Percentiles rank a stretch among this genome's conserved stretches.
Evolutionary conservation across 2,113 vertebrate genomes (phyloP).

Genomic region (Parotia lawesii): DNA sequence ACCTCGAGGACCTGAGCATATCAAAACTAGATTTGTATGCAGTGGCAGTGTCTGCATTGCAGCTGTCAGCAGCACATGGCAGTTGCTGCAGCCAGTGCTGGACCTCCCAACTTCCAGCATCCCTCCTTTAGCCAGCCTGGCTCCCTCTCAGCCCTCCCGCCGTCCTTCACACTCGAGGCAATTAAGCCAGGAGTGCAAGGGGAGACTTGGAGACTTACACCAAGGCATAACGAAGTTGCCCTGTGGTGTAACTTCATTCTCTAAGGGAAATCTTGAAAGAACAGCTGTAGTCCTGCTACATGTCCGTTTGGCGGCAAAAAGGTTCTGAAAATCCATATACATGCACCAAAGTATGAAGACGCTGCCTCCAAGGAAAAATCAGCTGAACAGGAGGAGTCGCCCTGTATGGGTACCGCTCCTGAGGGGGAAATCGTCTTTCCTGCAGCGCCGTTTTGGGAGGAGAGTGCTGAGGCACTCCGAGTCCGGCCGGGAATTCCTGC

Average conservation of each 20-base stretch:
- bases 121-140: not conserved
- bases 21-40: not conserved
- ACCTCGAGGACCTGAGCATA: not conserved
- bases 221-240: not conserved
- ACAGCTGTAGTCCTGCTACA: not conserved
- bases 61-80: not conserved
- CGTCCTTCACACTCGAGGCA: not conserved
- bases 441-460: not conserved
- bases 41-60: not conserved
- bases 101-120: too few relatives aligned
- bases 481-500: not conserved
- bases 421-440: not conserved
- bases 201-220: not conserved
- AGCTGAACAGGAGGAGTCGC: accelerated
- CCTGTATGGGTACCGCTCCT: accelerated
- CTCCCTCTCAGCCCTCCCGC: not conserved
- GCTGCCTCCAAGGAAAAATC: not conserved
- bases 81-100: not conserved
- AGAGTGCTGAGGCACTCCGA: not conserved
- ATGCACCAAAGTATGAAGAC: accelerated
- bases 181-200: not conserved
- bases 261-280: not conserved
- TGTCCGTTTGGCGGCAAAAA: not conserved
- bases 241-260: not conserved
- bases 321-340: not conserved